Conservation (phyloP, 92 coral and sea anemone species). For the Phenganax subtilis region DNA sequence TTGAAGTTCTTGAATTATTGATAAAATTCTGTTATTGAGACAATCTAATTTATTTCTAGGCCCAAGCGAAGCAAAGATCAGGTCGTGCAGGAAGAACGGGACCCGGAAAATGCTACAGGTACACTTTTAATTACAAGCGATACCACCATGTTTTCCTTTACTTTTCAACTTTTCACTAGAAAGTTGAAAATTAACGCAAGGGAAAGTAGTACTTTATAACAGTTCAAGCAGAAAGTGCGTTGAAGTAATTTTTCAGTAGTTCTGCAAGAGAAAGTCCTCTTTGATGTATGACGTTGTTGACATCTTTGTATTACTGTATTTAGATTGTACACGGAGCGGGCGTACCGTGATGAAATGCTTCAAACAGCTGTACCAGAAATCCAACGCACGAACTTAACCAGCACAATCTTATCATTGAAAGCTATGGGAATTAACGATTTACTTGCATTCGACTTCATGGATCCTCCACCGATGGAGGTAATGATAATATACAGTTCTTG, state of each 20-base stretch:
- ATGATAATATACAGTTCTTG: neutral
- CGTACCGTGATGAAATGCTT: conserved; percentile 97
- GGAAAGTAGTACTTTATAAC: too few relatives aligned
- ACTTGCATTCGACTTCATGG: conserved; percentile 96
- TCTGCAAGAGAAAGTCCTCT: neutral
- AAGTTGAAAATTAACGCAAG: too few relatives aligned
- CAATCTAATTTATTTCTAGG: conserved; percentile 44
- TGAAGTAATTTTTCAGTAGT: neutral
- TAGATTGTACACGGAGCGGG: conserved; percentile 89
- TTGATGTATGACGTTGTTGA: neutral
- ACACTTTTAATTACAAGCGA: neutral
- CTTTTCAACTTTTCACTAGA: neutral
- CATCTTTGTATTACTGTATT: neutral
- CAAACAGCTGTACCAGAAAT: conserved; percentile 97
- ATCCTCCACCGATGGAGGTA: conserved; percentile 99
- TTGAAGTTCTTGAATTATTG: too few relatives aligned
- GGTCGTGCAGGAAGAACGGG: conserved; percentile 99
- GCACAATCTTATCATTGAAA: conserved; percentile 88
- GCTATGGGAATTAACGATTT: conserved; percentile 98
- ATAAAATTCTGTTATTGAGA: too few relatives aligned
- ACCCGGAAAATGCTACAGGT: conserved; percentile 96
- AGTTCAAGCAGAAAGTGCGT: too few relatives aligned
- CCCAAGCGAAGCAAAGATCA: conserved; percentile 91
- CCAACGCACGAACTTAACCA: conserved; percentile 89
- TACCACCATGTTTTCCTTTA: neutral